These are phyloP conservation scores for Oreotragus oreotragus DNA, from an alignment of 2,113 vertebrate species.

Conservation along the genomic window DNA sequence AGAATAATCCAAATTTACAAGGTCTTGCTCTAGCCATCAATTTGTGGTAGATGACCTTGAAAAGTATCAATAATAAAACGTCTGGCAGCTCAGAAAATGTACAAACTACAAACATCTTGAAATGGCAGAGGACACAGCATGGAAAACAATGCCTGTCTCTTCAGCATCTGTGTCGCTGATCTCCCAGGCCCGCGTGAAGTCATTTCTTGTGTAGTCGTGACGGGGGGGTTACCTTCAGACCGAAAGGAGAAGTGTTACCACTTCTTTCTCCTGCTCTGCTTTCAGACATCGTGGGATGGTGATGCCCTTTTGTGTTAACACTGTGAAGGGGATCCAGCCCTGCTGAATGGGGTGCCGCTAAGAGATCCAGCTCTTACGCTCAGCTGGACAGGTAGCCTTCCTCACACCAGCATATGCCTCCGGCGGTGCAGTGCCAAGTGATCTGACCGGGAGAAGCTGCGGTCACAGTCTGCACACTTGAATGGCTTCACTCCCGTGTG, in stretches of 20 bases:
- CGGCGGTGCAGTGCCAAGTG: slow-evolving; percentile 98
- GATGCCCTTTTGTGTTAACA: slow-evolving; percentile 80
- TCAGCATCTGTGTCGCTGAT: slow-evolving; percentile 68
- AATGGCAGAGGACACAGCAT: slow-evolving; percentile 77
- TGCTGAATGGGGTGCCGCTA: slow-evolving; percentile 84
- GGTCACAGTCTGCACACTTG: slow-evolving; percentile 99
- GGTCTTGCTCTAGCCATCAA: slow-evolving; percentile 76
- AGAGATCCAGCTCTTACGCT: slow-evolving; percentile 84
- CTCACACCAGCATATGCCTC: slow-evolving; percentile 98
- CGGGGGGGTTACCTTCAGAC: slow-evolving; percentile 77
- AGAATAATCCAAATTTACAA: slow-evolving; percentile 73
- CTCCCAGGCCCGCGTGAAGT: slow-evolving; percentile 77
- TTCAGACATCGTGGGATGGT: slow-evolving; percentile 75
- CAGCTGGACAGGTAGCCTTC: slow-evolving; percentile 69
- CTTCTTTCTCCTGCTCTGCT: slow-evolving; percentile 80
- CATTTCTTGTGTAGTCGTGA: slow-evolving; percentile 72
- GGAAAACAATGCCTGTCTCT: slow-evolving; percentile 81
- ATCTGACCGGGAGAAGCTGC: slow-evolving; percentile 98
- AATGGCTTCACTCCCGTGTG: slow-evolving; percentile 99
- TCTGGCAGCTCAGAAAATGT: slow-evolving; percentile 81
- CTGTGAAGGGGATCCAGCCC: slow-evolving; percentile 85
- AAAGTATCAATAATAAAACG: slow-evolving; percentile 75
- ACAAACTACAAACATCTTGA: slow-evolving; percentile 82
- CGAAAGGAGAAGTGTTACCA: slow-evolving; percentile 81
- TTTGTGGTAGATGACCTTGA: slow-evolving; percentile 73